These are phyloP conservation scores for Alligator mississippiensis DNA, from an alignment of 2,113 vertebrate genomes.

Conservation along the genomic window DNA sequence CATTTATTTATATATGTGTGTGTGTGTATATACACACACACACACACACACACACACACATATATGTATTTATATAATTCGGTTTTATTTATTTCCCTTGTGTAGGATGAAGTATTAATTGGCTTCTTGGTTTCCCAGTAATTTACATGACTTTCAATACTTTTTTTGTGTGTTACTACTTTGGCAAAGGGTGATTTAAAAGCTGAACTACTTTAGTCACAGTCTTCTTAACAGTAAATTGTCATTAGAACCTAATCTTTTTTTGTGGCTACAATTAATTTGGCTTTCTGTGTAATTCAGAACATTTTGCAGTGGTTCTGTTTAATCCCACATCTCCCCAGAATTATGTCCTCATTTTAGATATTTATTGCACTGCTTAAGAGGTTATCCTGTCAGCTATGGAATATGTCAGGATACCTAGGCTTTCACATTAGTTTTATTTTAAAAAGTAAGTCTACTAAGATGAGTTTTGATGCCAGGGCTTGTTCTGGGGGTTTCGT, in stretches of 20 bases:
- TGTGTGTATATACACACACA: no score
- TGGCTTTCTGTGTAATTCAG: not conserved
- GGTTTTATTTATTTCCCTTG: not conserved
- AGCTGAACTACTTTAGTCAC: not conserved
- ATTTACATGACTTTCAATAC: not conserved
- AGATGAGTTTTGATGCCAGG: not conserved
- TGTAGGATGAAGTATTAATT: not conserved
- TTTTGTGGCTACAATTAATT: not conserved
- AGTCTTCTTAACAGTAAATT: not conserved
- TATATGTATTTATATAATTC: not conserved
- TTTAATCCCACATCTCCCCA: not conserved
- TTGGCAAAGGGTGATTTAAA: not conserved
- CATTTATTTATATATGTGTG: no score
- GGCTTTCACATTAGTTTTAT: not conserved
- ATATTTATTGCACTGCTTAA: not conserved
- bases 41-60: no score
- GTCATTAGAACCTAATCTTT: not conserved
- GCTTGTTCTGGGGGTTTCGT: not conserved
- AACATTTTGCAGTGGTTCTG: not conserved
- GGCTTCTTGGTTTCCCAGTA: not conserved
- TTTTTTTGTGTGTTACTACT: not conserved
- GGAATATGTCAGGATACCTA: not conserved
- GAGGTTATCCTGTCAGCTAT: not conserved
- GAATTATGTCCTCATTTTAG: not conserved
- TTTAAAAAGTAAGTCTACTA: not conserved